Conservation (phyloP, 2,888 invertebrate genomes). For the Euplagia quadripunctaria region DNA sequence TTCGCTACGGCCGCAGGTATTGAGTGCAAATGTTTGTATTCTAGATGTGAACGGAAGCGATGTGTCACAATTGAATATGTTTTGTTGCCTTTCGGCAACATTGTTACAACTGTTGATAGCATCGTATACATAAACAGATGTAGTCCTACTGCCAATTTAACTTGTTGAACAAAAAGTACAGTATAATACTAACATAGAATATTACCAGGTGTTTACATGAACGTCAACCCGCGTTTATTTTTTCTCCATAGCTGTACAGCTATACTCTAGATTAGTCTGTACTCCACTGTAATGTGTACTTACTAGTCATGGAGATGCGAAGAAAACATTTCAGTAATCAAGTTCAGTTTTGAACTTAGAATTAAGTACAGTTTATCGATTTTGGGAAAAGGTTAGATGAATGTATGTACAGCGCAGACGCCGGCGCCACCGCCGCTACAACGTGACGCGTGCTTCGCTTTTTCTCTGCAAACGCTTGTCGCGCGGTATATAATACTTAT, state of each 20-base stretch:
- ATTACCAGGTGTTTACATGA: slow-evolving; percentile 5
- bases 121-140: slow-evolving; percentile 31
- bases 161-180: slow-evolving; percentile 3
- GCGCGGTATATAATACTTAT: too few relatives aligned
- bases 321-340: background rate
- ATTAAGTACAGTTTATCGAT: background rate
- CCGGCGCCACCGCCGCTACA: too few relatives aligned
- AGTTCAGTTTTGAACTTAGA: background rate
- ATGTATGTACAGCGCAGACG: background rate
- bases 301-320: background rate
- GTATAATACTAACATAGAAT: background rate
- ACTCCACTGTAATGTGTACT: too few relatives aligned
- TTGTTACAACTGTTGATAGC: slow-evolving; percentile 56
- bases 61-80: slow-evolving; percentile 57
- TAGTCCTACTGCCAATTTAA: slow-evolving; percentile 13
- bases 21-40: slow-evolving; percentile 63
- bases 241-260: background rate
- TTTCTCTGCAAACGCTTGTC: too few relatives aligned
- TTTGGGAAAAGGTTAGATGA: background rate
- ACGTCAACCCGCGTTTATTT: background rate
- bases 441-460: too few relatives aligned
- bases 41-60: slow-evolving; percentile 70
- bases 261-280: too few relatives aligned
- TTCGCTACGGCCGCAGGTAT: slow-evolving; percentile 26
- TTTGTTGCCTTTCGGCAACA: slow-evolving; percentile 57